Evolutionary conservation across 1,140 invertebrate genomes (phyloP), one percentile per base, ranked within the genome.

Genomic region (Drosophila malerkotliana): DNA sequence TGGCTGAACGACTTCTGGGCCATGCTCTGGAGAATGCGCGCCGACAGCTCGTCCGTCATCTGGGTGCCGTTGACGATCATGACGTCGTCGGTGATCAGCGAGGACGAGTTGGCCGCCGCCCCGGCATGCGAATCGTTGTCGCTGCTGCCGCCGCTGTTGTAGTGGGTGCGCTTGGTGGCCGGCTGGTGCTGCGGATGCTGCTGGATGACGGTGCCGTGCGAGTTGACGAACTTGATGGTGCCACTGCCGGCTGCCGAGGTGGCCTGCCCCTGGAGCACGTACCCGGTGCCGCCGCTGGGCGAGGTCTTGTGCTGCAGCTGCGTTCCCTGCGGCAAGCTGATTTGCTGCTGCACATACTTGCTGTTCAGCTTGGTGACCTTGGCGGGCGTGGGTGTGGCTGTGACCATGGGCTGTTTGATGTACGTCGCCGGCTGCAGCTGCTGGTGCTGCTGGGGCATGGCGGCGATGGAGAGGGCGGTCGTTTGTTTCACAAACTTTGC

Each of bases 11-110:
- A 90, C 53, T 93, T 92, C 63, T 91, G 90, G 5, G 91, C 82
- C 82, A 90, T 90, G 60, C 91, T 92, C 49, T 92, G 91, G 18
- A 92, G 59, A 15, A 91, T 92, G 32, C 81, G 78, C 5, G 91
- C 91, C 32, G 83, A 92, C 10, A 90, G 45, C 72, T 91, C 91
- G 41, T 92, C 90, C 14, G 91, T 92, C 82, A 92, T 91, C 49
- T 92, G 85, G 7, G 91, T 91, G 48, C 90, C 91, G 64, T 92
- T 92, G 12, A 91, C 91, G 58, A 91, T 88, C 77, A 92, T 79
- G 6, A 91, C 79, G 56, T 92, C 88, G 52, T 87, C 90, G 28
- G 77, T 79, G 30, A 90, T 72, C 26, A 79, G 48, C 6, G 88
- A 78, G 3, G 90, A 80, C 44, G 73, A 60, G 8, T 53, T 30